Evolutionary conservation across 2,888 invertebrate genomes (phyloP).

Genomic region (Drosophila austrosaltans): DNA sequence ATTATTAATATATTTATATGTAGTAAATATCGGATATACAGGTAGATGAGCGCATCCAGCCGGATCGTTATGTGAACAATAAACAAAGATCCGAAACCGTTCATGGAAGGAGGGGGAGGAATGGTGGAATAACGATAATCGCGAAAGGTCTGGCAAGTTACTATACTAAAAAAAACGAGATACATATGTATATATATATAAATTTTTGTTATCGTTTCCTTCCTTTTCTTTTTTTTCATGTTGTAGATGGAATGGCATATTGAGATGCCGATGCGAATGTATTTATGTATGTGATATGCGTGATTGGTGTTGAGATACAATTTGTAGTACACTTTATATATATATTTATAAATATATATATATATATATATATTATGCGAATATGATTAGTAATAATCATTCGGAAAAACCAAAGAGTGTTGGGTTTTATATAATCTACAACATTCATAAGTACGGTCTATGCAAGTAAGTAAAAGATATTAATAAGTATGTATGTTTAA

Average conservation of each 20-base stretch:
- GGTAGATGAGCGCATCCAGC: constrained; percentile 50
- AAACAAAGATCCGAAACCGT: constrained; percentile 72
- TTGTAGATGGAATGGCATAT: constrained; percentile 28
- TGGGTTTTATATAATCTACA: constrained; percentile 22
- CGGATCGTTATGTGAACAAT: constrained; percentile 66
- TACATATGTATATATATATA: constrained; percentile 52
- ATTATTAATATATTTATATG: constrained; percentile 4
- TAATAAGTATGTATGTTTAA: constrained; percentile 42
- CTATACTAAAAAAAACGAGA: constrained; percentile 70
- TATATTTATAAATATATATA: constrained; percentile 21
- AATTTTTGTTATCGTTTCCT: constrained; percentile 14
- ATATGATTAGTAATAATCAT: constrained; percentile 42
- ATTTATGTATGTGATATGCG: constrained; percentile 45
- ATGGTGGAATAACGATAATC: constrained; percentile 38
- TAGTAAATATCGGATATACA: constrained; percentile 19
- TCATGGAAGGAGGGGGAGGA: constrained; percentile 34
- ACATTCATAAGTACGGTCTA: constrained; percentile 33
- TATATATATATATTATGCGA: constrained; percentile 58
- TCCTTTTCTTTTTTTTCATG: constrained; percentile 34
- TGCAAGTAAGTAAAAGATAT: constrained; percentile 35
- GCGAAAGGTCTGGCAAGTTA: constrained; percentile 76
- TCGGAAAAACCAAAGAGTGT: constrained; percentile 40
- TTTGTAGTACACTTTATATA: constrained; percentile 43
- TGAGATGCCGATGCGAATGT: constrained; percentile 29
- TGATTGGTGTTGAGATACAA: constrained; percentile 72